Evolutionary conservation across 2,797 vertebrate species (phyloP).

Genomic region (Falco biarmicus): DNA sequence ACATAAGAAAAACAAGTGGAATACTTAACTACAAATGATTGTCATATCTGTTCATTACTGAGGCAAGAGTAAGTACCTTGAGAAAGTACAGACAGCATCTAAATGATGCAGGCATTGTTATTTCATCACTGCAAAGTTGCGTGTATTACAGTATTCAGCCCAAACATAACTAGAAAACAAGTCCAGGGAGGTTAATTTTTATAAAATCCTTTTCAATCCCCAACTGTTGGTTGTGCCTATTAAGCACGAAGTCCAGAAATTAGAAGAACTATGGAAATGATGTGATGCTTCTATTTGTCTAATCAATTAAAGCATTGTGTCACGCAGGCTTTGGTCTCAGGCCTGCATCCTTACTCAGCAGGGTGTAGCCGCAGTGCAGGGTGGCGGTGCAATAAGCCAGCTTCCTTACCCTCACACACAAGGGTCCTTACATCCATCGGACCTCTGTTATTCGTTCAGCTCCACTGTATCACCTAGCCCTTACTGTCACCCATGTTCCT

Average conservation of each 20-base stretch:
- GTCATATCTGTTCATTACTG: not conserved
- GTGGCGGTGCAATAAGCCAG: not conserved
- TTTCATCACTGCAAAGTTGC: not conserved
- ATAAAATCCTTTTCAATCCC: not conserved
- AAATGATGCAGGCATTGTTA: not conserved
- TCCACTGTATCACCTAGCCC: not conserved
- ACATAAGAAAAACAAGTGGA: not conserved
- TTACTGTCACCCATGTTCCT: not conserved
- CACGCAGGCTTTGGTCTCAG: not conserved
- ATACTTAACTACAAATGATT: not conserved
- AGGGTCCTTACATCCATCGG: fast-evolving
- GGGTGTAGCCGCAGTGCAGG: not conserved
- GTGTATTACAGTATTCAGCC: not conserved
- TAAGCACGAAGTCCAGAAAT: not conserved
- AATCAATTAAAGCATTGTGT: not conserved
- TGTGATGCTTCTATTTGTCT: not conserved
- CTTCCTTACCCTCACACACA: not conserved
- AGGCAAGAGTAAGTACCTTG: not conserved
- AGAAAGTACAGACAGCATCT: not conserved
- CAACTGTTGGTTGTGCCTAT: not conserved
- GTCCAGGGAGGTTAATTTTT: not conserved
- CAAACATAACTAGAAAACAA: not conserved
- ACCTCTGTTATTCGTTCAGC: not conserved
- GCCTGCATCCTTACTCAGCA: fast-evolving
- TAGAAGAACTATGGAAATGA: not conserved